A percentile compares a stretch with the other conserved stretches of the same genome.
These are phyloP conservation scores for Pampus argenteus DNA, from an alignment of 2,797 vertebrate genomes.

Conservation along the genomic window DNA sequence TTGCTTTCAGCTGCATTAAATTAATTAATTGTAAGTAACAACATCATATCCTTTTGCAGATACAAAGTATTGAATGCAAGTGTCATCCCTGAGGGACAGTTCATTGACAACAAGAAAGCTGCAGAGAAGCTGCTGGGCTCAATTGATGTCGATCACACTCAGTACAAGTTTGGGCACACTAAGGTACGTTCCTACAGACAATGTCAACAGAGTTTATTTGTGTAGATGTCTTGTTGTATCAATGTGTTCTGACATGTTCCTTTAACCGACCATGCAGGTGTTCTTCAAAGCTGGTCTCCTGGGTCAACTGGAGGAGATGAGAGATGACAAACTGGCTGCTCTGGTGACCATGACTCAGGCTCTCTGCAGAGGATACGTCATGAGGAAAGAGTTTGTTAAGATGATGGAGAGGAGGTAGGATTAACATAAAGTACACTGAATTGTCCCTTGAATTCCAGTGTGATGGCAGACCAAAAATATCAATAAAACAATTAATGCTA, in stretches of 20 bases:
- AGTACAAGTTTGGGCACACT: slow-evolving; percentile 57
- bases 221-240: too few species aligned
- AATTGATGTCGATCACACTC: slow-evolving; percentile 72
- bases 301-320: slow-evolving; percentile 73
- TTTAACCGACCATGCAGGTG: slow-evolving; percentile 28
- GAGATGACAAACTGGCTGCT: slow-evolving; percentile 58
- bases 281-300: slow-evolving; percentile 82
- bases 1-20: too few species aligned
- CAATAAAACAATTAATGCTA: too few species aligned
- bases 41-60: slow-evolving; percentile 50
- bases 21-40: neutral
- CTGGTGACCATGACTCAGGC: slow-evolving; percentile 86
- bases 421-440: too few species aligned
- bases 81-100: slow-evolving; percentile 88
- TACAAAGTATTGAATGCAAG: slow-evolving; percentile 89
- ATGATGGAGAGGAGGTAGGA: neutral
- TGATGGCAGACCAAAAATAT: too few species aligned
- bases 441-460: too few species aligned
- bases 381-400: slow-evolving; percentile 20
- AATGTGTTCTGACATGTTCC: neutral
- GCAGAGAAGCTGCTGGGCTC: slow-evolving; percentile 71
- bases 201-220: slow-evolving; percentile 1
- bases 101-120: slow-evolving; percentile 76
- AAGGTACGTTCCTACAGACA: too few species aligned
- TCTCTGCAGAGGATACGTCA: slow-evolving; percentile 81